These are phyloP conservation scores for Simalia tracyae DNA, from an alignment of 2,797 vertebrate species.

Conservation along the genomic window DNA sequence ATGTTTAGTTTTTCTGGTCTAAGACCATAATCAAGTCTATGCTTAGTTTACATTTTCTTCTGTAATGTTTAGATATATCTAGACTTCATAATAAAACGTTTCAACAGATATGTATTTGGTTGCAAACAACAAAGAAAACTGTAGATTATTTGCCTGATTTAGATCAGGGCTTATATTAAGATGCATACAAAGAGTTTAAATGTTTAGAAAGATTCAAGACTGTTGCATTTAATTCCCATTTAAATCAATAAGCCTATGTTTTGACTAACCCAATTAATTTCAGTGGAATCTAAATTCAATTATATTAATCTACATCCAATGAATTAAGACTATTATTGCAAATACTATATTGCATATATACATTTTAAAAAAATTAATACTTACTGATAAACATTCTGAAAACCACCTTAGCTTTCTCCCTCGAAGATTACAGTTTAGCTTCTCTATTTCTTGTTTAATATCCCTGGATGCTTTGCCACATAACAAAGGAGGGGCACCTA, in stretches of 20 bases:
- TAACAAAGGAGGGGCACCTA: slow-evolving; percentile 83
- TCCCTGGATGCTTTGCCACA: slow-evolving; percentile 93
- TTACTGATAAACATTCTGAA: slow-evolving; percentile 93
- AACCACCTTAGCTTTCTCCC: slow-evolving; percentile 91
- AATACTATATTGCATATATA: neutral
- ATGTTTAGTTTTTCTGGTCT: neutral
- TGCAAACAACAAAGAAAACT: neutral
- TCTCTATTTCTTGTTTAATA: slow-evolving; percentile 93
- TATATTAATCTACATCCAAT: neutral
- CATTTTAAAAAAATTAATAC: slow-evolving; percentile 53
- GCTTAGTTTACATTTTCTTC: neutral
- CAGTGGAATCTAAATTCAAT: neutral
- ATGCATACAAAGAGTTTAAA: neutral
- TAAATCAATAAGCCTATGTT: neutral
- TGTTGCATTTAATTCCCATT: neutral
- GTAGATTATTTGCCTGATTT: neutral
- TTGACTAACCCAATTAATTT: neutral
- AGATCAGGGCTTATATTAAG: neutral
- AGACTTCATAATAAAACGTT: neutral
- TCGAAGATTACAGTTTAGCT: slow-evolving; percentile 76
- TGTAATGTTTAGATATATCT: neutral
- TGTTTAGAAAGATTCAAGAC: neutral
- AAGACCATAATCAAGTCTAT: neutral
- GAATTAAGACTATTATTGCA: neutral
- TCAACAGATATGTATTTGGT: neutral